Conservation (phyloP, 2,113 vertebrate species). For the Salvator merianae region DNA sequence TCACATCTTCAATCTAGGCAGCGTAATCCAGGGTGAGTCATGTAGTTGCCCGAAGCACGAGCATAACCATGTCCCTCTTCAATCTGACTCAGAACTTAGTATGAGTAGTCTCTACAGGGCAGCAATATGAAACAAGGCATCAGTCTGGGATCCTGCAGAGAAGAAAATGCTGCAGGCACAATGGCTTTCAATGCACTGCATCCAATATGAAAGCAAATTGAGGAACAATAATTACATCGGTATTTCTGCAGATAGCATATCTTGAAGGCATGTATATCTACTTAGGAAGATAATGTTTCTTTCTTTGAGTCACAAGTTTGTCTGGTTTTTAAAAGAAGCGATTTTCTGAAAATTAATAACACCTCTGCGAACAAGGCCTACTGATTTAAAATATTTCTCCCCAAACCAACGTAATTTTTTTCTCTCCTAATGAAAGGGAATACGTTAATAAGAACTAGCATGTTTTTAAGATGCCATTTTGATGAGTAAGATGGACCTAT, state of each 20-base stretch:
- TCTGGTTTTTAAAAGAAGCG: not conserved
- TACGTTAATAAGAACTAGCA: not conserved
- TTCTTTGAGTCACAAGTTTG: not conserved
- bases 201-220: not conserved
- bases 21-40: not conserved
- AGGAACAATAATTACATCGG: not conserved
- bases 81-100: not conserved
- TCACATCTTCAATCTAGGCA: not conserved
- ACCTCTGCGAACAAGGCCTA: not conserved
- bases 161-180: not conserved
- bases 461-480: no score
- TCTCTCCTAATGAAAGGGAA: not conserved
- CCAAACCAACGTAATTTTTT: not conserved
- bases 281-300: rapidly evolving
- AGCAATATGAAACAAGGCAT: not conserved
- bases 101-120: not conserved
- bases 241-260: not conserved
- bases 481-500: no score
- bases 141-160: no score
- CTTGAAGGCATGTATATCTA: not conserved
- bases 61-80: not conserved
- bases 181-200: not conserved
- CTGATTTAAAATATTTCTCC: not conserved
- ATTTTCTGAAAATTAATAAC: not conserved
- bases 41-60: not conserved